Evolutionary conservation across 1,140 invertebrate genomes (phyloP).

Genomic region (Diploscapter pachys): DNA sequence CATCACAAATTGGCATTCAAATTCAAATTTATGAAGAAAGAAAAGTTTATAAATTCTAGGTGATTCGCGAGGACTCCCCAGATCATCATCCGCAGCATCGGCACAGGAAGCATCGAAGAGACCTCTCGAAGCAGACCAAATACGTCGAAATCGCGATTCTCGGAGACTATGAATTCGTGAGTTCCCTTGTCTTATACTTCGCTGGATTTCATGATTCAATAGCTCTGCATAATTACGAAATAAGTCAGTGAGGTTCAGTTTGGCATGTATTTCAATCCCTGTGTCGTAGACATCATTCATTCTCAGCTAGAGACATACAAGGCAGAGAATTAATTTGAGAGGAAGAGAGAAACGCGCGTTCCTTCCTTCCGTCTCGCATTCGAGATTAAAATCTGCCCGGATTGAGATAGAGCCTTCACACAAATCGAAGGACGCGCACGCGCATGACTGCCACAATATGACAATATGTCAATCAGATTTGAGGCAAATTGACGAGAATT

Average conservation of each 20-base stretch:
- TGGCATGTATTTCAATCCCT: not conserved
- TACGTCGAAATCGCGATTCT: slow-evolving; percentile 55
- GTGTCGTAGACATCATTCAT: not conserved
- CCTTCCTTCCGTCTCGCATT: too few relatives aligned
- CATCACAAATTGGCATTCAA: too few relatives aligned
- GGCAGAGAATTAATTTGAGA: slow-evolving; percentile 1
- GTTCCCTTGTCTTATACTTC: slow-evolving; percentile 5
- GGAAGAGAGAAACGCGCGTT: not conserved
- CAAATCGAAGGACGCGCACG: too few relatives aligned
- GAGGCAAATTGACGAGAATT: too few relatives aligned
- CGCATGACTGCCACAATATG: too few relatives aligned
- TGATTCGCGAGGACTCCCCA: too few relatives aligned
- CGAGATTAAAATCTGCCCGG: too few relatives aligned
- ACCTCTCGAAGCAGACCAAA: slow-evolving; percentile 49
- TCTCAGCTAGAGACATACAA: not conserved
- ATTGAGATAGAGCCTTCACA: too few relatives aligned
- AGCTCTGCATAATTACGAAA: not conserved
- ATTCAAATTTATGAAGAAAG: too few relatives aligned
- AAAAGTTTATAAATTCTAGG: too few relatives aligned
- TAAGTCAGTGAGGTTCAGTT: not conserved
- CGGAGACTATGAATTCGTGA: slow-evolving; percentile 53
- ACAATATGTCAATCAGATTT: too few relatives aligned
- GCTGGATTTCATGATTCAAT: not conserved
- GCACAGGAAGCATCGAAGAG: slow-evolving; percentile 9
- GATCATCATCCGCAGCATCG: too few relatives aligned